Evolutionary conservation across 2,888 invertebrate species (phyloP).

Genomic region (Cataglyphis livida): DNA sequence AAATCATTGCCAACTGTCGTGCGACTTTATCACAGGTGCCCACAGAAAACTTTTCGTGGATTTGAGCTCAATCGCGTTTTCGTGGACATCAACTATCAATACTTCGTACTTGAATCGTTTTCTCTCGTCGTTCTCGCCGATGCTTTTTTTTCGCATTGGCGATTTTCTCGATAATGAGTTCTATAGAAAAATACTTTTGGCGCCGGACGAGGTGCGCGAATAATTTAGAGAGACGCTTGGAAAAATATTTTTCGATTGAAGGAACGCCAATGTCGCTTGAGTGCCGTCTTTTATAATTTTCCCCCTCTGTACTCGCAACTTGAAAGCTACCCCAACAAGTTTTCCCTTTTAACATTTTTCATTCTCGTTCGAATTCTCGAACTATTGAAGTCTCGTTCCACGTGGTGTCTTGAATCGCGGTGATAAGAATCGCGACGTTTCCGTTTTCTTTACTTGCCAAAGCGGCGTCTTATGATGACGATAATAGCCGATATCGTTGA

Average conservation of each 20-base stretch:
- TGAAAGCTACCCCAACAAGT: slow-evolving; percentile 38
- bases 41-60: slow-evolving; percentile 77
- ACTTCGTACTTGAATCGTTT: slow-evolving; percentile 53
- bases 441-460: slow-evolving; percentile 23
- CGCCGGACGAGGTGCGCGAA: slow-evolving; percentile 73
- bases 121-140: slow-evolving; percentile 24
- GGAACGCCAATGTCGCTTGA: slow-evolving; percentile 2
- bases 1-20: slow-evolving; percentile 38
- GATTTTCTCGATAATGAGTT: slow-evolving; percentile 83
- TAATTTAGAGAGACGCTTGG: slow-evolving; percentile 75
- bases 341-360: slow-evolving; percentile 26
- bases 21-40: slow-evolving; percentile 52
- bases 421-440: slow-evolving; percentile 62
- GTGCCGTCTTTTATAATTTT: slow-evolving; percentile 42
- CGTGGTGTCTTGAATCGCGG: slow-evolving; percentile 63
- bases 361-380: slow-evolving; percentile 30
- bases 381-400: slow-evolving; percentile 33
- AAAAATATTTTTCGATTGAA: slow-evolving; percentile 78
- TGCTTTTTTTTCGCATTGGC: slow-evolving; percentile 32
- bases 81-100: slow-evolving; percentile 81
- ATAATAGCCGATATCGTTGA: slow-evolving; percentile 58
- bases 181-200: slow-evolving; percentile 81
- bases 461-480: slow-evolving; percentile 20
- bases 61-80: slow-evolving; percentile 77
- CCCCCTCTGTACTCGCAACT: slow-evolving; percentile 14